Evolutionary conservation across 2,888 invertebrate genomes (phyloP), one percentile per base, ranked within the genome.

Genomic region (Euplagia quadripunctaria): DNA sequence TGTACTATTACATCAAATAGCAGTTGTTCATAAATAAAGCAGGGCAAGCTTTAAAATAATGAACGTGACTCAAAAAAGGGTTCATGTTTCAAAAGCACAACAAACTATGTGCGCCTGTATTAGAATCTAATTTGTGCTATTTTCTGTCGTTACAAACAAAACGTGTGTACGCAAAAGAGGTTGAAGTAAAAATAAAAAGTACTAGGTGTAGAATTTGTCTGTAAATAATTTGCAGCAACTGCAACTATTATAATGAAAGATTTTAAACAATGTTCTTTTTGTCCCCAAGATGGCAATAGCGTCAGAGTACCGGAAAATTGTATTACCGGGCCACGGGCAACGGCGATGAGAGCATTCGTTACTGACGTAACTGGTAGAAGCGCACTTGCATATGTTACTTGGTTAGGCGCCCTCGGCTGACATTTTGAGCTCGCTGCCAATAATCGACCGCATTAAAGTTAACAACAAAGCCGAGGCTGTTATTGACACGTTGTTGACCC

Each of bases 221-320:
- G 84, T 85, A 52, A 78, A 72, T 76, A 84, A 78, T 71, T 78
- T 55, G 68, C 73, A 73, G 74, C 73, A 80, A 79, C 77, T 79
- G 80, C 79, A 81, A 82, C 85, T 72, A 79, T 87, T 85, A 77
- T 75, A 79, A 75, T 79, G 79, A 85, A 86, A 89, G 89, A 91
- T 90, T 90, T 91, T 88, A 89, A 91, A 91, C 89, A 91, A 90
- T 87, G 86, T 85, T 85, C 86, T 83, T 85, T 88, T 86, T 91
- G 94, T 93, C 87, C 95, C 94, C 95, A 90, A 94, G 95, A 93
- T 88, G 90, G 94, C 90, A 91, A 90, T 94, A 90, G 85, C 87
- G 86, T 83, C 86, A 85, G 89, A 89, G 89, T 86, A 89, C 86
- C 88, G 88, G 90, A 88, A 94, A 95, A 95, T 94, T 94, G 94